Base-by-base conservation (phyloP, 1,140 invertebrate species). In the Rhyzopertha dominica region DNA sequence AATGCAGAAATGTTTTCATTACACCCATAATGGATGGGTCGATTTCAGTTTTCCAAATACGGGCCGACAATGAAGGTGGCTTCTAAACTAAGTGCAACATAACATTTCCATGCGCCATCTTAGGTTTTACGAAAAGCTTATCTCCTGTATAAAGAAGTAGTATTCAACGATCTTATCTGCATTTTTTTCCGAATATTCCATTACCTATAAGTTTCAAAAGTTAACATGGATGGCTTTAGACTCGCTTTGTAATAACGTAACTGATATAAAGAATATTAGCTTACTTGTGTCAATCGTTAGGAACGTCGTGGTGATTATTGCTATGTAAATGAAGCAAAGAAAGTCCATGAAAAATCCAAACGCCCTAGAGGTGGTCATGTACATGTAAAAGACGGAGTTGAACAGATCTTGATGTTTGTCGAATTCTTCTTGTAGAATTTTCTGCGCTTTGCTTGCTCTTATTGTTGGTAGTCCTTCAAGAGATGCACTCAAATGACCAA, bases 391-490 rank as follows among this genome's bases (percentile, higher is more conserved):
- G 23, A 80, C 78, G n/a, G 80, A 78, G 40, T 78, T 81, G 53
- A 83, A 81, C 13, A 81, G 49, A 61, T 85, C 78, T 77, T 92
- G 84, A 64, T 84, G 80, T 49, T 77, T 80, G 56, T 90, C 85
- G 54, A 90, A 90, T 67, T 90, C 84, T 24, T 79, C 65, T 51
- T 84, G 82, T 7, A 95, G 76, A 42, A 84, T 80, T 49, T 81
- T 73, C 66, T 93, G 79, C 1, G 84, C 83, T 25, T 76, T 74
- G 56, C 87, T 92, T 0, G 92, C 90, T 46, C 93, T 74, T 39
- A 98, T 92, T 0, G 91, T 95, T 0, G 86, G 77, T 18, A 98
- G 70, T 9, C 84, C 84, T 64, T 82, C 76, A 0, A 86, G 56
- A 1, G 80, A 77, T 22, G 82, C 74, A 47, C 75, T 82, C 2